Evolutionary conservation across 2,113 vertebrate genomes (phyloP), one percentile per base, ranked within the genome.

Genomic region (Poecile atricapillus): DNA sequence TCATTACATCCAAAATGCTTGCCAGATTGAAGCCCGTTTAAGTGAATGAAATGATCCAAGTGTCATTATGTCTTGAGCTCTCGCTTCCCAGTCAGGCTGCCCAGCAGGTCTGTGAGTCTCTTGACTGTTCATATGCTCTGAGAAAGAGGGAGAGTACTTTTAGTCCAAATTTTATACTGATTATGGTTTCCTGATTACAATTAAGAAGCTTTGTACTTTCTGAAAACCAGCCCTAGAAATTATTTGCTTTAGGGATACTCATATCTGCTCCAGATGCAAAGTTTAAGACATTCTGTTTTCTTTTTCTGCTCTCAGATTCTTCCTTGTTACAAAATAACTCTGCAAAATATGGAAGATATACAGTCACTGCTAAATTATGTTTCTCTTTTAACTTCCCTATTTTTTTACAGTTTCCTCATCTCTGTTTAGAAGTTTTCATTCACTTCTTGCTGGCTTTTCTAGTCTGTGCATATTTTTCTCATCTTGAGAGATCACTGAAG

Each of bases 1-100:
- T 84, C 56, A 91, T 87, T 87, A 44, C 37, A 78, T 60, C 16
- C 43, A 77, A 81, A 94, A 46, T 71, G 64, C 15, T 71, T 90
- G 76, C 20, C 86, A 77, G 41, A 78, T 27, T 68, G 41, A 25
- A 96, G 64, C 87, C 90, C 90, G 87, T 76, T 69, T 92, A 81
- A 90, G 77, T 56, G 68, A 95, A 83, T 62, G 2, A 96, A 96
- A 94, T 53, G 31, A 68, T 94, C 69, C 83, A 75, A 96, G 52
- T 68, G 85, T 88, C 68, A 75, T 74, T 84, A 93, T 25, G 43
- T 70, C 43, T 77, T 30, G 68, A 90, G 76, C 75, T 94, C 79
- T 90, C 47, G 46, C 83, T 92, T 95, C 88, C 76, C 56, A 83
- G 85, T 53, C 79, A 95, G 90, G 44, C 56, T 81, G 46, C 83